Evolutionary conservation across 2,888 invertebrate species (phyloP).

Genomic region (Teinopalpus imperialis): DNA sequence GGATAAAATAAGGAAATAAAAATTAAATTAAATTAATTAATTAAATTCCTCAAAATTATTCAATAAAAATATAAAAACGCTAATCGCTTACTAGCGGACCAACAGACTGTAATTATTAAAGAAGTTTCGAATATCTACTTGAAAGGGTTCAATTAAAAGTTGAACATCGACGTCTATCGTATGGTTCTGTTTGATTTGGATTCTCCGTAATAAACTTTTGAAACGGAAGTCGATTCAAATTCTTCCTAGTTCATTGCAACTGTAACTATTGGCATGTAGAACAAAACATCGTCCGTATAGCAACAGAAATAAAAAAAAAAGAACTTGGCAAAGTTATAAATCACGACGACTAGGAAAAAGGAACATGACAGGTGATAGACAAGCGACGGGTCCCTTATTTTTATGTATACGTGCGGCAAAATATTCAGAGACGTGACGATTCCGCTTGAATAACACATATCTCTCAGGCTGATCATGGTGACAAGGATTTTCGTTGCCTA

Average conservation of each 20-base stretch:
- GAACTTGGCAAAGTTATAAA: conserved; percentile 20
- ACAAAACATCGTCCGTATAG: background rate
- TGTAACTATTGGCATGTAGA: conserved; percentile 12
- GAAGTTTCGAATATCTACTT: conserved; percentile 58
- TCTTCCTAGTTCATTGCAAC: conserved; percentile 15
- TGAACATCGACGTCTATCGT: conserved; percentile 38
- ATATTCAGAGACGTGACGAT: conserved; percentile 23
- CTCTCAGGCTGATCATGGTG: background rate
- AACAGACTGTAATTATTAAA: conserved; percentile 64
- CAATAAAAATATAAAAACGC: conserved; percentile 26
- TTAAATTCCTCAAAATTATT: too few relatives aligned
- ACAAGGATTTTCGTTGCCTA: background rate
- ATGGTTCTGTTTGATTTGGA: conserved; percentile 47
- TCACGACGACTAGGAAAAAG: conserved; percentile 21
- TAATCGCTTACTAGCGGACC: conserved; percentile 25
- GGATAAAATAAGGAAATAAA: too few relatives aligned
- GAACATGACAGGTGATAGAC: conserved; percentile 24
- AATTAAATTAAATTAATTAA: too few relatives aligned
- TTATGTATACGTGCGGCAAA: conserved; percentile 10
- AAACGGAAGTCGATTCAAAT: conserved; percentile 26
- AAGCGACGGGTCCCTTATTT: conserved; percentile 20
- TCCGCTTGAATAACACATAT: conserved; percentile 14
- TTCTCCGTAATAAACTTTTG: conserved; percentile 41
- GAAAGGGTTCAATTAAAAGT: conserved; percentile 71
- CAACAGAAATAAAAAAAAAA: conserved; percentile 6